A percentile compares a stretch with the other conserved stretches of the same genome.
Conservation (phyloP, 2,113 vertebrate species). For the Promerops cafer region DNA sequence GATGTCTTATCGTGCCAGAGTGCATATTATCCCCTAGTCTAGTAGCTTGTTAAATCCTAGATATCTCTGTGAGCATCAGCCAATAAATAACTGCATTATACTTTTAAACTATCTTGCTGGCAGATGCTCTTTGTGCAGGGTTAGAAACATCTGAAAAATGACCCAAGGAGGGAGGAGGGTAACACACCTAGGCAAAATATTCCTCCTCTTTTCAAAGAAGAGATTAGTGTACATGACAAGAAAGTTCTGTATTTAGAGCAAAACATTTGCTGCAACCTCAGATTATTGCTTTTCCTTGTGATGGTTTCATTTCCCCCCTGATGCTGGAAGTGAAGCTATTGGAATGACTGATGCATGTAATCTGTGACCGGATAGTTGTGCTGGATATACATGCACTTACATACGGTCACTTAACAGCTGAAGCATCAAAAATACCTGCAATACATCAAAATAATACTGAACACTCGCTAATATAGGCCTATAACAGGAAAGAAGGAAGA, state of each 20-base stretch:
- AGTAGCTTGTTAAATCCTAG: neutral
- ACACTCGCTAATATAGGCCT: neutral
- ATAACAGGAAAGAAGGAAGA: neutral
- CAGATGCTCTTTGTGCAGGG: neutral
- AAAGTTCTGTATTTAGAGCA: neutral
- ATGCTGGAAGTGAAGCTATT: neutral
- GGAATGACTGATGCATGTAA: slow-evolving; percentile 39
- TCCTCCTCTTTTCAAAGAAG: neutral
- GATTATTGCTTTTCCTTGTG: slow-evolving; percentile 28
- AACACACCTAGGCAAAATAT: neutral
- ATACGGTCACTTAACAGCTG: neutral
- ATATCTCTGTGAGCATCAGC: neutral
- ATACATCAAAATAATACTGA: slow-evolving; percentile 38
- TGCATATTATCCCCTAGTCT: neutral
- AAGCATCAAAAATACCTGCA: neutral
- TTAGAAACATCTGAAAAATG: neutral
- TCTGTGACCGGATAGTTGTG: slow-evolving; percentile 32
- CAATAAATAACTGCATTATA: neutral
- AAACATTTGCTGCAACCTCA: neutral
- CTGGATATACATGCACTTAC: slow-evolving; percentile 24
- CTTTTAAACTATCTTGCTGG: neutral
- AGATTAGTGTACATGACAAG: neutral
- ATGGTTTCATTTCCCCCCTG: slow-evolving; percentile 17
- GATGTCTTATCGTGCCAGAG: neutral
- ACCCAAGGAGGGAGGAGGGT: neutral